Percentiles rank a stretch among this genome's conserved stretches.
These are phyloP conservation scores for Typhlichthys eigenmanni DNA, from an alignment of 2,797 vertebrate species.

Conservation along the genomic window DNA sequence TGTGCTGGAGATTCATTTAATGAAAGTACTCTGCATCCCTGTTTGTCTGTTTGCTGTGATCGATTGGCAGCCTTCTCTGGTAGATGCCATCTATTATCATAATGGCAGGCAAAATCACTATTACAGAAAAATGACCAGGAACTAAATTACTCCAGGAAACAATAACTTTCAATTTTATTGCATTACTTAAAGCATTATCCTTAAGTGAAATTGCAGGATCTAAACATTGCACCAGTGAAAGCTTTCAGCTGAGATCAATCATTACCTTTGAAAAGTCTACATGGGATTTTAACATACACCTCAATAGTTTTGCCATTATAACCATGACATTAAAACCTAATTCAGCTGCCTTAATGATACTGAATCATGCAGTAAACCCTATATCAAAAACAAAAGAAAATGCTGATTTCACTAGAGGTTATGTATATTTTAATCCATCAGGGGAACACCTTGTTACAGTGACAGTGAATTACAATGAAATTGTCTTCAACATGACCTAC, in stretches of 20 bases:
- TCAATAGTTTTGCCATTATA: constrained; percentile 16
- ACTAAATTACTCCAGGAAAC: constrained; percentile 55
- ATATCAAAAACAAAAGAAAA: constrained; percentile 17
- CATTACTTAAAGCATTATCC: constrained; percentile 24
- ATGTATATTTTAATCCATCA: constrained; percentile 14
- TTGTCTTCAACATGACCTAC: constrained; percentile 1
- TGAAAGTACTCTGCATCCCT: constrained; percentile 31
- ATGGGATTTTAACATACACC: constrained; percentile 18
- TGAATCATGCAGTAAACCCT: constrained; percentile 3
- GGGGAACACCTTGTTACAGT: constrained; percentile 10
- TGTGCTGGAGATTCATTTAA: constrained; percentile 38
- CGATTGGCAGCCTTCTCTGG: constrained; percentile 52
- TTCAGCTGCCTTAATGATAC: constrained; percentile 16
- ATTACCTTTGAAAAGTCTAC: constrained; percentile 26
- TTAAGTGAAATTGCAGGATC: constrained; percentile 2
- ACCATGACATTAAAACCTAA: constrained; percentile 29
- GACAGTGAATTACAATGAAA: constrained; percentile 7
- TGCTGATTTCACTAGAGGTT: neutral
- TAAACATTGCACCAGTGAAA: neutral
- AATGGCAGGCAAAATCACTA: constrained; percentile 54
- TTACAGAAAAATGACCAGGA: constrained; percentile 53
- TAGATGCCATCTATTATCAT: constrained; percentile 61
- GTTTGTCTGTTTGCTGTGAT: constrained; percentile 51
- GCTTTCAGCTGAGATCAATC: constrained; percentile 21
- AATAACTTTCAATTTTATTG: constrained; percentile 40